Evolutionary conservation across 37 sponge, comb jelly and placozoan genomes (phyloP), one percentile per base, ranked within the genome.

Genomic region (Amphimedon queenslandica): DNA sequence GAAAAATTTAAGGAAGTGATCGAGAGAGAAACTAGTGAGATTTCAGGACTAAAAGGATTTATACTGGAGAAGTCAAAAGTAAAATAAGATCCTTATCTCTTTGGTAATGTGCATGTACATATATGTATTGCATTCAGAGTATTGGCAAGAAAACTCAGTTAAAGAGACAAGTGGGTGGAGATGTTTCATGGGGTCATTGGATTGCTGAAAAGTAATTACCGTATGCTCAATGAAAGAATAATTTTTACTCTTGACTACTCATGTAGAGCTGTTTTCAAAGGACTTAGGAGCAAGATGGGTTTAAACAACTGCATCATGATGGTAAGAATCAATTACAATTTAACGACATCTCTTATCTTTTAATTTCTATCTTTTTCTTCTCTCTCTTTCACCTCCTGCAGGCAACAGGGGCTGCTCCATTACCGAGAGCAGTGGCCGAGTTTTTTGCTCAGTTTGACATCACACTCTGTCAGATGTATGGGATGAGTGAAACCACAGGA

Each of bases 401-500:
- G 82, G 75, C 78, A 3, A 79, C 90, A 40, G 91, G 85, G 27
- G 90, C 96, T 32, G 96, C 96, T 10, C 96, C 96, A 55, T 89
- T 92, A 51, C 69, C 90, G 6, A 64, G 75, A 27, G 72, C 72
- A 39, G 87, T 94, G 10, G 68, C 91, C 36, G 90, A 94, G 4
- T 91, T 94, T 84, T 98, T 94, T 80, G 76, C 82, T 28, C 78
- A 85, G 28, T 75, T 93, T 66, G 90, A 94, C 40, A 82, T 94
- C 18, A 89, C 90, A 23, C 43, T 97, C 38, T 88, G 83, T 53
- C 92, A 94, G 70, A 40, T 98, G 18, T 98, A 94, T 73, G 95
- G 99, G 28, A 89, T 91, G 90, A 87, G 85, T 0, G 98, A 97
- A 78, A 88, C 84, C 5, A 72, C 88, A n/a, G 99, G 99, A 23